Evolutionary conservation across 2,113 vertebrate genomes (phyloP).

Genomic region (Guaruba guarouba): DNA sequence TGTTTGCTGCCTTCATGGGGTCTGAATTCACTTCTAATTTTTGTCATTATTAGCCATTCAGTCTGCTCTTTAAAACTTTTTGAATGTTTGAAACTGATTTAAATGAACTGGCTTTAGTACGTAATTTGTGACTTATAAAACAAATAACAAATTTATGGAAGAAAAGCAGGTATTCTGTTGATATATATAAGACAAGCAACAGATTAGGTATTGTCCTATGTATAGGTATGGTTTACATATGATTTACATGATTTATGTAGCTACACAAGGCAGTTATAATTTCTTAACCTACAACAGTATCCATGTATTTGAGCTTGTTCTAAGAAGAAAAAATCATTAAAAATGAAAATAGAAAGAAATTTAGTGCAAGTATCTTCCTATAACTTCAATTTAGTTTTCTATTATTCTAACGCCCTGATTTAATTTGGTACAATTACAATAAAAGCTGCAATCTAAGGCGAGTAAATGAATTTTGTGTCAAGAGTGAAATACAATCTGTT

Average conservation of each 20-base stretch:
- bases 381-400: slow-evolving; percentile 39
- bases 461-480: slow-evolving; percentile 74
- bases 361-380: not conserved
- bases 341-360: not conserved
- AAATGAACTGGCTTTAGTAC: not conserved
- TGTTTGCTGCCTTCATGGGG: not conserved
- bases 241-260: not conserved
- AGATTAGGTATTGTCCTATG: not conserved
- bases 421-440: slow-evolving; percentile 71
- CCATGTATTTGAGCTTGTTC: not conserved
- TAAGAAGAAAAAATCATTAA: not conserved
- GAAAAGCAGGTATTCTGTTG: not conserved
- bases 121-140: not conserved
- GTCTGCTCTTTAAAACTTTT: not conserved
- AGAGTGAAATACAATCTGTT: slow-evolving; percentile 77
- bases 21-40: not conserved
- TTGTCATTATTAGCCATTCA: not conserved
- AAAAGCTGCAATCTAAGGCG: slow-evolving; percentile 61
- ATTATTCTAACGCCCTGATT: slow-evolving; percentile 11
- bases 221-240: not conserved
- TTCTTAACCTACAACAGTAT: not conserved
- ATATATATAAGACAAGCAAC: not conserved
- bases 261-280: not conserved
- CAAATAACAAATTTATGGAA: not conserved
- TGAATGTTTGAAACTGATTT: not conserved